Evolutionary conservation across 1,140 invertebrate species (phyloP).

Genomic region (Penaeus vannamei): DNA sequence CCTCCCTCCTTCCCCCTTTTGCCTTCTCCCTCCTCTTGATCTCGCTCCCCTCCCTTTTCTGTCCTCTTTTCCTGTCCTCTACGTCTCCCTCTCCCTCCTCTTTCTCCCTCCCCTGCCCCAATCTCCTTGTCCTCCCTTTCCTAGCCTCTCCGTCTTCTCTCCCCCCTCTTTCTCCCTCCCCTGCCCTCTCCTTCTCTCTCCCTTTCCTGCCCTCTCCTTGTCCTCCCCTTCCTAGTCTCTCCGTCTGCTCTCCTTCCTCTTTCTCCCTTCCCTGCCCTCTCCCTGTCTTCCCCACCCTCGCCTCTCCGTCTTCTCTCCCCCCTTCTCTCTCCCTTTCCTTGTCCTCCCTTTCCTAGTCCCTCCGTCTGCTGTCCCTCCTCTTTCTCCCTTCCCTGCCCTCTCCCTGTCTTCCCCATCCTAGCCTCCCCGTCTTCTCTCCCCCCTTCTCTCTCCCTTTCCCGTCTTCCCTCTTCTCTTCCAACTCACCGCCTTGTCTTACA

Average conservation of each 20-base stretch:
- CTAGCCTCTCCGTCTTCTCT: no score
- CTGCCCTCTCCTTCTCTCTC: background rate
- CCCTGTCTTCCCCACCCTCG: background rate
- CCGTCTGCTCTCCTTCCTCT: background rate
- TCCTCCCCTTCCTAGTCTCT: no score
- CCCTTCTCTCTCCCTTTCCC: background rate
- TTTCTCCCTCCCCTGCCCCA: background rate
- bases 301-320: background rate
- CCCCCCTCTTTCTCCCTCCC: background rate
- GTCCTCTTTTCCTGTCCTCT: background rate
- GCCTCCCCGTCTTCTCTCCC: slow-evolving; percentile 8
- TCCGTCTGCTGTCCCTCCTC: background rate
- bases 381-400: background rate
- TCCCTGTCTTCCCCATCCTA: background rate
- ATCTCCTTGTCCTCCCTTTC: background rate
- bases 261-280: background rate
- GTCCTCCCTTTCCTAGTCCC: slow-evolving; percentile 6
- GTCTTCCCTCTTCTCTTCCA: background rate
- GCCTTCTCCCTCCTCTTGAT: no score
- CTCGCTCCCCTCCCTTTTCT: no score
- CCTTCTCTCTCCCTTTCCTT: background rate
- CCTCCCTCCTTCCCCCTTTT: background rate
- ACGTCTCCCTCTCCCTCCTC: background rate
- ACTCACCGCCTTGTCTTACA: background rate
- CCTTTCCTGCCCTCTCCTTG: background rate